phyloP scores from a whole-genome alignment of 1,140 invertebrate genomes.

The Cydia amplana region DNA sequence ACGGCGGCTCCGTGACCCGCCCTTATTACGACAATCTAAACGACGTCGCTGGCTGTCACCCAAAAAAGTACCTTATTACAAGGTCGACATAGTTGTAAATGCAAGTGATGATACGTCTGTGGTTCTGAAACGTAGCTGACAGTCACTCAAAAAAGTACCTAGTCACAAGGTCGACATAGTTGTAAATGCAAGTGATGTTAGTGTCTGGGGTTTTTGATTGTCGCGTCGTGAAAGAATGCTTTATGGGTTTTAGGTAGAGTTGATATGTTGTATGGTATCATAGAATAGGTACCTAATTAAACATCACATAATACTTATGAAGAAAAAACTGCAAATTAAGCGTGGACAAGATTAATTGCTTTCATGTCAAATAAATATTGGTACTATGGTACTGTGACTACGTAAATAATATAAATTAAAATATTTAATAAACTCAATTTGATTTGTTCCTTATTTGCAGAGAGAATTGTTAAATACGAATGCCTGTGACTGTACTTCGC shows the following conservation, averaged over 20 bases:
- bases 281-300: background rate
- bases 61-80: background rate
- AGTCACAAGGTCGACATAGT: background rate
- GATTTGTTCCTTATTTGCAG: too few relatives aligned
- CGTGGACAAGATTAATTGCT: too few relatives aligned
- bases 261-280: background rate
- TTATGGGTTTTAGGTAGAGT: background rate
- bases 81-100: background rate
- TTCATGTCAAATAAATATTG: too few relatives aligned
- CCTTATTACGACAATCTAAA: slow-evolving; percentile 53
- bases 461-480: background rate
- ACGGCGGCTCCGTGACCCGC: slow-evolving; percentile 62
- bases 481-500: background rate
- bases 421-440: too few relatives aligned
- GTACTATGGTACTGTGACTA: too few relatives aligned
- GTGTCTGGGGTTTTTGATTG: background rate
- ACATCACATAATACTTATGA: background rate
- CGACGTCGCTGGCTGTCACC: background rate
- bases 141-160: background rate
- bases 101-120: too few relatives aligned
- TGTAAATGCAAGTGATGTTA: too few relatives aligned
- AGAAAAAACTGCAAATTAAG: too few relatives aligned
- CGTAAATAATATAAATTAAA: too few relatives aligned
- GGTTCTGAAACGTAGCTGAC: background rate
- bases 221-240: background rate